Evolutionary conservation across 2,888 invertebrate genomes (phyloP), one percentile per base, ranked within the genome.

Genomic region (Galerucella nymphaeae): DNA sequence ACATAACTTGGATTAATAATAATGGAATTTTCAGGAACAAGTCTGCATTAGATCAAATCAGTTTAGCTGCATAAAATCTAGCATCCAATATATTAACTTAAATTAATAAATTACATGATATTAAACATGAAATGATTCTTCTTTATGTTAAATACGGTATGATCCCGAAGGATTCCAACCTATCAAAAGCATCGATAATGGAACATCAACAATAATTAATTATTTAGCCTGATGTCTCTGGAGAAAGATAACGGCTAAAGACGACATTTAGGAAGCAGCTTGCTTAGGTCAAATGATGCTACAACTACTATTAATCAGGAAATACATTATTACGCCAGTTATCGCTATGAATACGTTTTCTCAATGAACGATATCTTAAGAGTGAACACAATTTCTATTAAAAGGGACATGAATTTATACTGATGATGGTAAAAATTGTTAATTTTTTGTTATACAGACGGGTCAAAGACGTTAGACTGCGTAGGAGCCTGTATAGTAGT

Each of bases 241-340:
- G 16, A 62, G 61, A 6, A 42, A 42, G 61, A 61, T 41, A 41
- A 41, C n/a, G n/a, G 11, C 18, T 41, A 38, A n/a, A 16, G 18
- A 62, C 30, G 61, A 62, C 42, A 62, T 42, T 58, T 2, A 58
- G 58, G 30, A 58, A 30, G 23, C 58, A 30, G 58, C 23, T n/a
- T 16, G 13, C 11, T 62, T 11, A 8, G 42, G 61, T 42, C 61
- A 62, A 42, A 62, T 16, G 16, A 41, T 45, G 18, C 42, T 41
- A 42, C 61, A 41, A 62, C 61, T 38, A 9, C 30, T 62, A 62
- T 62, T 62, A 62, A 62, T 62, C 42, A 62, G 61, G 2, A 3
- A 18, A 41, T 18, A 42, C 61, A 62, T 10, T 62, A 53, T 18
- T 16, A 18, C 10, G 18, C 42, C 2, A 16, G 30, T 38, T 59